Percentiles rank a stretch among this genome's conserved stretches.
Evolutionary conservation across 2,888 invertebrate genomes (phyloP).

Genomic region (Cerceris ruficornis): DNA sequence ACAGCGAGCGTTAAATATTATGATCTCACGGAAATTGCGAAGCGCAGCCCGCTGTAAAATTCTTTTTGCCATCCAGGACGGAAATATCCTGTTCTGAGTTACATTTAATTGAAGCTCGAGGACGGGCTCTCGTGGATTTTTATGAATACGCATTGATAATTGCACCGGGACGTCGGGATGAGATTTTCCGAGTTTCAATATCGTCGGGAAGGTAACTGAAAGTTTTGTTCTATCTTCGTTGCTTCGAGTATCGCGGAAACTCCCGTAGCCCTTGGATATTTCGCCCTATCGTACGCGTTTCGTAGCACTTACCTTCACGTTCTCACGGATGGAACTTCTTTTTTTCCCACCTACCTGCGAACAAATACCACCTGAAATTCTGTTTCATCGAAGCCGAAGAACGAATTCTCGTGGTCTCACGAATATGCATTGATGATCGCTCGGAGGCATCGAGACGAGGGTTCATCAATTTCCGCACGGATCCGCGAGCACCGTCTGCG

Average conservation of each 20-base stretch:
- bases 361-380: conserved; percentile 30
- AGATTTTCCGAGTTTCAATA: background rate
- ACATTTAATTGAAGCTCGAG: conserved; percentile 12
- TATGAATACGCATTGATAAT: conserved; percentile 2
- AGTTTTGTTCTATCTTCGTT: too few relatives aligned
- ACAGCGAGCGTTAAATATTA: conserved; percentile 21
- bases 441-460: conserved; percentile 64
- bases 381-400: conserved; percentile 38
- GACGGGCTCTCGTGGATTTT: conserved; percentile 4
- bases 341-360: conserved; percentile 6
- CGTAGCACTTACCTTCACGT: background rate
- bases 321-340: background rate
- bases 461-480: conserved; percentile 72
- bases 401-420: conserved; percentile 28
- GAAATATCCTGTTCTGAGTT: background rate
- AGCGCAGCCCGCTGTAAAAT: conserved; percentile 24
- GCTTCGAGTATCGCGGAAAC: too few relatives aligned
- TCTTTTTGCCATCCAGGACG: conserved; percentile 4
- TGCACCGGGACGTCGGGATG: background rate
- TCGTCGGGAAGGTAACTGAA: too few relatives aligned
- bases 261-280: too few relatives aligned
- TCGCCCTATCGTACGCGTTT: background rate
- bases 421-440: conserved; percentile 57
- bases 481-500: conserved; percentile 62
- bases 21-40: conserved; percentile 31